Percentiles rank a stretch among this genome's conserved stretches.
Conservation (phyloP, 2,797 vertebrate species). For the Momotus momota region DNA sequence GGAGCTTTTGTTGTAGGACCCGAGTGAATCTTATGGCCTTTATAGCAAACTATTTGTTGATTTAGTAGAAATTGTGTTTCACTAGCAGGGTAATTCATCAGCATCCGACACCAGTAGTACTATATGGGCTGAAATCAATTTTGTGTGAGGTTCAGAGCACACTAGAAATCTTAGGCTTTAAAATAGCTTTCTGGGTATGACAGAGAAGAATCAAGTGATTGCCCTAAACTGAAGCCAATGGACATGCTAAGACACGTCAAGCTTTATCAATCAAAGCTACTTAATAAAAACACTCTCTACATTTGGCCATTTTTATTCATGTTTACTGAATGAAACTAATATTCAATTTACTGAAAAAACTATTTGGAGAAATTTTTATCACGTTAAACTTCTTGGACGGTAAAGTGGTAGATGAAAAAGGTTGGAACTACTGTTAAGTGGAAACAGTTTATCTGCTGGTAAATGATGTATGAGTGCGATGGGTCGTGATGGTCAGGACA, state of each 20-base stretch:
- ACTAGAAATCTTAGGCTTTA: conserved; percentile 52
- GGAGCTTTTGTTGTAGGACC: conserved; percentile 68
- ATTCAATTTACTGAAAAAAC: background rate
- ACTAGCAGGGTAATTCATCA: conserved; percentile 77
- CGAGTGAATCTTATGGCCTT: conserved; percentile 68
- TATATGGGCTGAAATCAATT: conserved; percentile 76
- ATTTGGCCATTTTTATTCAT: background rate
- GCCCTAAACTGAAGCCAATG: conserved; percentile 12
- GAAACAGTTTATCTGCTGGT: background rate
- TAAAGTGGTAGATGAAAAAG: background rate
- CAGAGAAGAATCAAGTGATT: conserved; percentile 53
- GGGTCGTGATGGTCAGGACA: background rate
- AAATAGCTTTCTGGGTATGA: conserved; percentile 25
- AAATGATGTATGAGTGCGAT: background rate
- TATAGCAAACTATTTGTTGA: conserved; percentile 80
- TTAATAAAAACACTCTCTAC: background rate
- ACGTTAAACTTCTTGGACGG: background rate
- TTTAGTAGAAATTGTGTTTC: conserved; percentile 80
- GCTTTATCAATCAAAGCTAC: conserved; percentile 50
- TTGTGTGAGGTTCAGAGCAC: conserved; percentile 60
- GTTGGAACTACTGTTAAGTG: background rate
- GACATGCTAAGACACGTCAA: background rate
- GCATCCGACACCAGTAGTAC: conserved; percentile 58
- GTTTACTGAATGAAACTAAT: background rate
- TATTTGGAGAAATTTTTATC: background rate